A percentile compares a stretch with the other conserved stretches of the same genome.
phyloP scores from a whole-genome alignment of 2,888 invertebrate genomes.

The Netelia inedita region DNA sequence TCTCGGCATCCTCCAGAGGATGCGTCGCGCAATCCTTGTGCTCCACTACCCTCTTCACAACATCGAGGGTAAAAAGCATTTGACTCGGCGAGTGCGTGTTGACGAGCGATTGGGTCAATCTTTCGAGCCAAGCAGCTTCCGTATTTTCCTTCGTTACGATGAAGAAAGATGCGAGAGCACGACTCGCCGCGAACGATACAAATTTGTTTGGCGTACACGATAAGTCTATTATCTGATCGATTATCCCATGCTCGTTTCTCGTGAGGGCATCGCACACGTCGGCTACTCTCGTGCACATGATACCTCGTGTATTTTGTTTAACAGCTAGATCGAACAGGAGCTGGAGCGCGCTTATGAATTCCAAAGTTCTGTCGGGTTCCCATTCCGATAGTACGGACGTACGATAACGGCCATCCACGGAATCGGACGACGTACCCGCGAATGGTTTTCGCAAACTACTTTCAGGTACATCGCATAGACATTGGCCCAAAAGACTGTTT shows the following conservation, averaged over 20 bases:
- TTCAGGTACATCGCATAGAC: slow-evolving; percentile 92
- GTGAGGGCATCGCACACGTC: slow-evolving; percentile 93
- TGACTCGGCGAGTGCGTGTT: slow-evolving; percentile 87
- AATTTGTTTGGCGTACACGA: slow-evolving; percentile 92
- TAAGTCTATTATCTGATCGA: slow-evolving; percentile 93
- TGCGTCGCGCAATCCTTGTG: slow-evolving; percentile 94
- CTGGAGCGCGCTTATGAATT: slow-evolving; percentile 94
- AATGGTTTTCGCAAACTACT: slow-evolving; percentile 90
- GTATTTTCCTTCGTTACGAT: slow-evolving; percentile 94
- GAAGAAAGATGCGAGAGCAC: slow-evolving; percentile 93
- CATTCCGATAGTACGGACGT: slow-evolving; percentile 88
- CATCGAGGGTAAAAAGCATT: slow-evolving; percentile 93
- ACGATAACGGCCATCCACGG: slow-evolving; percentile 85
- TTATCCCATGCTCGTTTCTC: slow-evolving; percentile 93
- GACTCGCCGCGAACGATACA: slow-evolving; percentile 92
- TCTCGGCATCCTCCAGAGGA: slow-evolving; percentile 89
- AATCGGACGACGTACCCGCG: slow-evolving; percentile 87
- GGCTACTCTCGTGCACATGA: slow-evolving; percentile 93
- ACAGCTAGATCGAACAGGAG: slow-evolving; percentile 93
- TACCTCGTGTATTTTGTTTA: slow-evolving; percentile 93
- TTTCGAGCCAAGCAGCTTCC: slow-evolving; percentile 92
- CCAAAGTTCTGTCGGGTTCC: slow-evolving; percentile 89
- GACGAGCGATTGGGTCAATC: slow-evolving; percentile 91
- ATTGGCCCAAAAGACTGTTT: slow-evolving; percentile 90
- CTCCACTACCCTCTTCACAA: slow-evolving; percentile 94